phyloP scores from a whole-genome alignment of 2,113 vertebrate genomes.

The Chamaea fasciata region DNA sequence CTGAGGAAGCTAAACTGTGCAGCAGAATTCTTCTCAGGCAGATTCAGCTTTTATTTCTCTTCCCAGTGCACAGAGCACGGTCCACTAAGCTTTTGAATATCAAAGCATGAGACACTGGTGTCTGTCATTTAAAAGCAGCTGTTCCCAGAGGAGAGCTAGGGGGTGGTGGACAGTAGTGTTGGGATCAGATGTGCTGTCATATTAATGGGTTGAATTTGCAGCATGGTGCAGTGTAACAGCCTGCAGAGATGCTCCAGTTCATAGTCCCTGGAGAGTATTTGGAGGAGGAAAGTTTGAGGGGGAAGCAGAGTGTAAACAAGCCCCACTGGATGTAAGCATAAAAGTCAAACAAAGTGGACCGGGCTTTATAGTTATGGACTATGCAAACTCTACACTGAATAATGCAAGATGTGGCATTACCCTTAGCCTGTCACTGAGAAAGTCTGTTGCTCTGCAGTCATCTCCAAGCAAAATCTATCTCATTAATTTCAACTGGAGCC shows the following conservation, averaged over 20 bases:
- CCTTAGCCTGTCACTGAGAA: neutral
- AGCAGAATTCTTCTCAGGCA: slow-evolving; percentile 41
- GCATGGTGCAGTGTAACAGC: slow-evolving; percentile 36
- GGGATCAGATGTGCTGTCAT: slow-evolving; percentile 68
- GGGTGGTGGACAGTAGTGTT: slow-evolving; percentile 10
- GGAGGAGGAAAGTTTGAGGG: neutral
- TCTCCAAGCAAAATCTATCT: neutral
- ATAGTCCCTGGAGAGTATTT: neutral
- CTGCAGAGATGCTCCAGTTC: slow-evolving; percentile 35
- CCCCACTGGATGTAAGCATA: neutral
- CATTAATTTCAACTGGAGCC: neutral
- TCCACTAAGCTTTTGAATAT: slow-evolving; percentile 59
- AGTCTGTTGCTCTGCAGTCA: neutral
- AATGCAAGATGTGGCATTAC: neutral
- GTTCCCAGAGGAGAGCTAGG: slow-evolving; percentile 52
- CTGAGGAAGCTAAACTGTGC: slow-evolving; percentile 24
- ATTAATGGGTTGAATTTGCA: slow-evolving; percentile 75
- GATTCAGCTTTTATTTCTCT: slow-evolving; percentile 58
- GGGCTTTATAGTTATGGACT: neutral
- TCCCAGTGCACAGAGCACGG: slow-evolving; percentile 34
- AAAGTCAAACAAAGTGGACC: neutral
- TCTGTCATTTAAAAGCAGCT: slow-evolving; percentile 51
- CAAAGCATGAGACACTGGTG: slow-evolving; percentile 16
- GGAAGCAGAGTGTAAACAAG: slow-evolving; percentile 13
- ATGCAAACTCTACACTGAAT: slow-evolving; percentile 8